Conservation (phyloP, 2,797 vertebrate genomes). For the Esox masquinongy region DNA sequence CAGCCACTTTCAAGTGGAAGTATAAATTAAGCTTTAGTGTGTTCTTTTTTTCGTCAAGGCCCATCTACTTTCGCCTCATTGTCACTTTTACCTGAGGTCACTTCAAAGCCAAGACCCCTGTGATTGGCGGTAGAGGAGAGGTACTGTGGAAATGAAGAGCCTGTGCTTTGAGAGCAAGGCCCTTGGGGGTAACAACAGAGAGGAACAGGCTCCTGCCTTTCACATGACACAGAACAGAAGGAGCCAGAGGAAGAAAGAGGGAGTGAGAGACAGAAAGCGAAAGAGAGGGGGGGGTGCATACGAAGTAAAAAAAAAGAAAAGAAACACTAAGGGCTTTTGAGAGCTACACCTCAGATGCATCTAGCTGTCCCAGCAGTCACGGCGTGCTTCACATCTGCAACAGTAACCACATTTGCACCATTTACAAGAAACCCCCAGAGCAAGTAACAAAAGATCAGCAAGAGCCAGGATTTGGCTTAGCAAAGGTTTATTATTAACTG, state of each 20-base stretch:
- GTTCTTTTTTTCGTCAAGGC: constrained; percentile 30
- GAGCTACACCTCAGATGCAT: constrained; percentile 12
- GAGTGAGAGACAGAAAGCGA: not conserved
- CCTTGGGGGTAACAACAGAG: not conserved
- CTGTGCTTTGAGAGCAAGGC: not conserved
- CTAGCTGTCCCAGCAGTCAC: not conserved
- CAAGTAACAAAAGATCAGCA: too few species aligned
- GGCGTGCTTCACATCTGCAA: not conserved
- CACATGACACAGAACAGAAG: not conserved
- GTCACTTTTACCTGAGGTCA: constrained; percentile 21
- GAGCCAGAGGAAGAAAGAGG: not conserved
- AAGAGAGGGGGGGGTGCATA: not conserved
- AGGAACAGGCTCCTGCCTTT: not conserved
- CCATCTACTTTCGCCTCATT: not conserved
- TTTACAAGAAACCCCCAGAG: constrained; percentile 1
- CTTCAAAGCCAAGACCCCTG: constrained; percentile 18
- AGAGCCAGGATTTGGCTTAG: constrained; percentile 1
- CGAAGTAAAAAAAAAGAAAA: not conserved
- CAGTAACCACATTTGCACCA: too few species aligned
- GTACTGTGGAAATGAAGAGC: not conserved
- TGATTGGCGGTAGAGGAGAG: constrained; percentile 16
- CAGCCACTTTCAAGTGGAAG: too few species aligned
- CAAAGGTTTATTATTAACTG: constrained; percentile 23
- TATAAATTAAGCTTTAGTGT: too few species aligned
- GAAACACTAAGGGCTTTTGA: not conserved